These are phyloP conservation scores for Corticium candelabrum DNA, from an alignment of 37 sponge, comb jelly and placozoan species.

Conservation along the genomic window DNA sequence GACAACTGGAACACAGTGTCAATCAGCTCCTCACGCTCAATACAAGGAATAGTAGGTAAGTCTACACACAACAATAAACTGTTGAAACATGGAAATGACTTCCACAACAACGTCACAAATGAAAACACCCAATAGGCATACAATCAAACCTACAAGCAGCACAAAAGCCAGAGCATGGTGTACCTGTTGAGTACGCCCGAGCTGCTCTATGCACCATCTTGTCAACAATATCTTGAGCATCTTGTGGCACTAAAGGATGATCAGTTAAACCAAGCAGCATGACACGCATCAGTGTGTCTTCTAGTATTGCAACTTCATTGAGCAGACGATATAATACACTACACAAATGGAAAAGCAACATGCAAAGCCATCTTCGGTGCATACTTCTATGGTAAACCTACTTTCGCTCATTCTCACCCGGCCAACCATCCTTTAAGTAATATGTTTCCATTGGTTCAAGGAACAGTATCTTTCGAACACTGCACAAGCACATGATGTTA, in stretches of 20 bases:
- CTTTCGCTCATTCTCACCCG: constrained; percentile 69
- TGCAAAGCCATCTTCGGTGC: too few species aligned
- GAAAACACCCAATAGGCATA: too few species aligned
- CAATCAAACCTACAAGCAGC: background rate
- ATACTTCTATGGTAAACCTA: constrained; percentile 1
- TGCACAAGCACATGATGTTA: constrained; percentile 14
- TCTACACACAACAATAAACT: constrained; percentile 1
- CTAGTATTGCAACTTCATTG: constrained; percentile 60
- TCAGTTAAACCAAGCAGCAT: constrained; percentile 71
- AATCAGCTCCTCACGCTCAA: constrained; percentile 60
- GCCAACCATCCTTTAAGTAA: constrained; percentile 76
- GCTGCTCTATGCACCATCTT: constrained; percentile 83
- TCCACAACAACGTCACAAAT: too few species aligned
- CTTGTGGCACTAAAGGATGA: constrained; percentile 73
- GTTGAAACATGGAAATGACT: too few species aligned
- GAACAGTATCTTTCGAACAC: constrained; percentile 67
- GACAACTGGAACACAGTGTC: constrained; percentile 61
- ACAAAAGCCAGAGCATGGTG: background rate
- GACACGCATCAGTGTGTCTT: constrained; percentile 82
- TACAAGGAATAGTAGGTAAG: constrained; percentile 26
- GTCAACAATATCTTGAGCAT: constrained; percentile 80
- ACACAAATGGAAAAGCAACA: background rate
- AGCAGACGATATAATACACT: constrained; percentile 60
- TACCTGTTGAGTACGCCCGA: constrained; percentile 61
- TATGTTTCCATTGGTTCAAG: constrained; percentile 67